These are phyloP conservation scores for Numenius phaeopus DNA, from an alignment of 2,797 vertebrate species.

Conservation along the genomic window DNA sequence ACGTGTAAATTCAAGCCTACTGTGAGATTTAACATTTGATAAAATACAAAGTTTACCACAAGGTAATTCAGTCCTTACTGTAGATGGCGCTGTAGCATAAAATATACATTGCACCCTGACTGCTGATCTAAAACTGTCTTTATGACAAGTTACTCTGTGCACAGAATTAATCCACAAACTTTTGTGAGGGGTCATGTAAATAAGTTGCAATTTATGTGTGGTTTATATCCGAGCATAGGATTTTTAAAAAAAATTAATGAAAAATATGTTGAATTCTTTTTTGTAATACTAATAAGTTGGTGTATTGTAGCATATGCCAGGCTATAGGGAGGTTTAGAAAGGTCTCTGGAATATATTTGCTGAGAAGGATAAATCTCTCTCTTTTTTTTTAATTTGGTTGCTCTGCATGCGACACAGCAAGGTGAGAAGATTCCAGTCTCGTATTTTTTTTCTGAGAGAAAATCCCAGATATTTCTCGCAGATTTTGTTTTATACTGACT, in stretches of 20 bases:
- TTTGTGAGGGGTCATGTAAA: neutral
- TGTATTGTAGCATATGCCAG: neutral
- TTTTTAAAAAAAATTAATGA: neutral
- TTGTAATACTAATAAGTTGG: neutral
- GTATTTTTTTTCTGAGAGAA: neutral
- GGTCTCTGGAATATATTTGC: neutral
- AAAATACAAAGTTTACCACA: neutral
- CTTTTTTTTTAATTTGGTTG: neutral
- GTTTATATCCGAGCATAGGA: neutral
- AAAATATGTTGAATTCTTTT: neutral
- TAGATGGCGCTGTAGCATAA: constrained; percentile 58
- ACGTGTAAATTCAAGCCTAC: neutral
- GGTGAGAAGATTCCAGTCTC: neutral
- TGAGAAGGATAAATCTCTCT: neutral
- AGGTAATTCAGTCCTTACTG: neutral
- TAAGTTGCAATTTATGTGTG: neutral
- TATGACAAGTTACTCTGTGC: neutral
- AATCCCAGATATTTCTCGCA: neutral
- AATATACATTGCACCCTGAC: neutral
- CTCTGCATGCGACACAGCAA: neutral
- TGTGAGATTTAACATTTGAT: neutral
- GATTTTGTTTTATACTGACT: neutral
- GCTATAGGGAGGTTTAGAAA: neutral
- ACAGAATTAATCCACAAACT: neutral
- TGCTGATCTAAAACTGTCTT: neutral